These are phyloP conservation scores for Crotophaga sulcirostris DNA, from an alignment of 2,113 vertebrate genomes.

Conservation along the genomic window DNA sequence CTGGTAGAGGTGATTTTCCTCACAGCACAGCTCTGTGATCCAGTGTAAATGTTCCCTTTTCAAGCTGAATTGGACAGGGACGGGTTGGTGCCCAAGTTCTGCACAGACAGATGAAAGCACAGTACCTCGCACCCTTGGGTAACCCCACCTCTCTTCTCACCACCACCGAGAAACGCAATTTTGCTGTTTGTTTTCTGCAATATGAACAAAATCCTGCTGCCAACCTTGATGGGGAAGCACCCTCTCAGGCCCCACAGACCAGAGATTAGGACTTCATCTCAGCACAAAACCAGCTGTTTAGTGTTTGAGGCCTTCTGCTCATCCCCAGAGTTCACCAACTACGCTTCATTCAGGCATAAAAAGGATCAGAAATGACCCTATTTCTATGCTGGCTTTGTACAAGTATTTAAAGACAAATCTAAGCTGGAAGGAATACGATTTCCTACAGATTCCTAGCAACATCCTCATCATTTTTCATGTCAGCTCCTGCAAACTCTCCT, in stretches of 20 bases:
- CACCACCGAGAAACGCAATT: rapidly evolving
- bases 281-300: not conserved
- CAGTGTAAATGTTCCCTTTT: not conserved
- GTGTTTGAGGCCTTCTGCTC: rapidly evolving
- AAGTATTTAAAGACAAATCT: not conserved
- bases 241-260: not conserved
- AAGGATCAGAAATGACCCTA: not conserved
- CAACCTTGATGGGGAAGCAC: not conserved
- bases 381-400: not conserved
- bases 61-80: not conserved
- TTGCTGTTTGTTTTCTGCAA: not conserved
- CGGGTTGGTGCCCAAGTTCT: not conserved
- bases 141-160: not conserved
- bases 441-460: not conserved
- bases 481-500: not conserved
- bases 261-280: not conserved
- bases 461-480: not conserved
- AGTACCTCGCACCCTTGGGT: not conserved
- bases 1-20: not conserved
- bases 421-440: not conserved
- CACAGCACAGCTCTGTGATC: not conserved
- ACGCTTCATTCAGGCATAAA: not conserved
- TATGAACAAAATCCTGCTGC: rapidly evolving
- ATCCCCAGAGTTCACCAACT: not conserved
- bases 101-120: not conserved